Evolutionary conservation across 2,888 invertebrate species (phyloP).

Genomic region (Nemapogon koenigi): DNA sequence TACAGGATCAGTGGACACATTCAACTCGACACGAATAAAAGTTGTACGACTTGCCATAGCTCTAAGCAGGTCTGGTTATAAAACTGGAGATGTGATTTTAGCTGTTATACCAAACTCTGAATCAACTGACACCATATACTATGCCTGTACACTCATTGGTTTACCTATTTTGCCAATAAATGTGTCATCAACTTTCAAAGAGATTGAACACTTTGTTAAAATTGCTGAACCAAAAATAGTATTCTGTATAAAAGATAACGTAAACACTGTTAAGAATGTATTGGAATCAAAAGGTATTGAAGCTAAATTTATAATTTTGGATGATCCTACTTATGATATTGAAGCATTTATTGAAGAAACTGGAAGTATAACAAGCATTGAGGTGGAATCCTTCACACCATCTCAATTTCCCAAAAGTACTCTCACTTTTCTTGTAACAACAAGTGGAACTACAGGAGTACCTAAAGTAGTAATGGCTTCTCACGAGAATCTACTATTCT

Average conservation of each 20-base stretch:
- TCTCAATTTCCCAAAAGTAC: neutral
- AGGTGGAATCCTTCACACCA: neutral
- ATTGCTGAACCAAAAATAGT: constrained; percentile 1
- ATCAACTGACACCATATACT: neutral
- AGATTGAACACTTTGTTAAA: neutral
- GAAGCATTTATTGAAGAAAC: neutral
- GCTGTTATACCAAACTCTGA: neutral
- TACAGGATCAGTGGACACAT: neutral
- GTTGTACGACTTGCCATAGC: neutral
- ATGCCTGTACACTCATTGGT: neutral
- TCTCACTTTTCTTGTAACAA: neutral
- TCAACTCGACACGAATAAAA: neutral
- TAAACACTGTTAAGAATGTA: neutral
- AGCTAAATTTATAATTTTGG: neutral
- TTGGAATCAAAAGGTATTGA: neutral
- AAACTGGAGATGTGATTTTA: neutral
- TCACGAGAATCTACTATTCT: neutral
- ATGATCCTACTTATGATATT: constrained; percentile 1
- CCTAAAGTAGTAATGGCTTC: neutral
- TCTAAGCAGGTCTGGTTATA: neutral
- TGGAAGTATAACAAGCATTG: too few relatives aligned
- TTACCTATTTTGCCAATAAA: constrained; percentile 1
- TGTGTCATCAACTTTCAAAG: neutral
- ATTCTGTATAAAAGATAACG: constrained; percentile 1
- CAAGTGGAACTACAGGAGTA: constrained; percentile 2